These are phyloP conservation scores for Drosophila aff. DNA, from an alignment of 1,140 invertebrate genomes.

Conservation along the genomic window DNA sequence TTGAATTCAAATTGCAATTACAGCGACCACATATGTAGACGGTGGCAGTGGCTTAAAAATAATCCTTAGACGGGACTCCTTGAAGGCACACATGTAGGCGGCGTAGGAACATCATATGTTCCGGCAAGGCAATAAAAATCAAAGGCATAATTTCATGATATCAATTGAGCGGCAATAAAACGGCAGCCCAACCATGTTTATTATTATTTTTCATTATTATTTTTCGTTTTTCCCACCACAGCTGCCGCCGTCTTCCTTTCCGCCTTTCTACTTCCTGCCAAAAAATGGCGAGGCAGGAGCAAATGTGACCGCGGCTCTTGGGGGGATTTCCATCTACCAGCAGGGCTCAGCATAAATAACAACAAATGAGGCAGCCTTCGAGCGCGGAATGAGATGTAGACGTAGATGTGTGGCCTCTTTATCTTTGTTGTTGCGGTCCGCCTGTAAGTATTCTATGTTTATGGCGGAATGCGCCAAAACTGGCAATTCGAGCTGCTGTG, in stretches of 20 bases:
- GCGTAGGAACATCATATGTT: constrained; percentile 79
- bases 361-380: constrained; percentile 65
- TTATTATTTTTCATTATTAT: constrained; percentile 69
- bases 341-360: constrained; percentile 77
- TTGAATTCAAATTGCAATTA: constrained; percentile 63
- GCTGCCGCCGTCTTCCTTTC: constrained; percentile 4
- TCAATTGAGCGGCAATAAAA: constrained; percentile 79
- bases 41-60: constrained; percentile 51
- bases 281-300: constrained; percentile 22
- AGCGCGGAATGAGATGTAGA: not conserved
- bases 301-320: constrained; percentile 41
- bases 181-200: constrained; percentile 65
- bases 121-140: constrained; percentile 77
- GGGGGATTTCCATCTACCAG: constrained; percentile 60
- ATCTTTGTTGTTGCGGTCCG: constrained; percentile 51
- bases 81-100: constrained; percentile 20
- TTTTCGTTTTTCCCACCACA: constrained; percentile 25
- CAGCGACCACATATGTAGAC: constrained; percentile 51
- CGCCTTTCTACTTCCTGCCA: constrained; percentile 25
- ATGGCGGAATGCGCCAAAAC: constrained; percentile 21
- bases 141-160: constrained; percentile 82
- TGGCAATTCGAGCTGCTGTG: constrained; percentile 29
- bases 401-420: constrained; percentile 49
- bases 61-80: constrained; percentile 54
- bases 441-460: constrained; percentile 63